phyloP scores from a whole-genome alignment of 64 coral and sea anemone species.

The Dendrophyllia cribrosa region DNA sequence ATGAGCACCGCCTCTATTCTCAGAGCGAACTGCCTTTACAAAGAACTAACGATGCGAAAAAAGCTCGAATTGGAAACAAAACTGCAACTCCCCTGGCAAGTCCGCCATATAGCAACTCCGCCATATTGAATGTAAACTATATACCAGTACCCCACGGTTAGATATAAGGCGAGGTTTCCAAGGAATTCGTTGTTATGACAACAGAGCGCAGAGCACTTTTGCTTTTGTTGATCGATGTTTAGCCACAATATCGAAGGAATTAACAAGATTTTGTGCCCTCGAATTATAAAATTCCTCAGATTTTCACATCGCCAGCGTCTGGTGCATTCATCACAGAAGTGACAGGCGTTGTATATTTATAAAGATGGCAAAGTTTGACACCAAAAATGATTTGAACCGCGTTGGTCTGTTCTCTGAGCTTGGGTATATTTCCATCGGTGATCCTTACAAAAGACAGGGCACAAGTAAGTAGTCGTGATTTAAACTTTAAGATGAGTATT shows the following conservation, averaged over 20 bases:
- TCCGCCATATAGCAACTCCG: conserved; percentile 20
- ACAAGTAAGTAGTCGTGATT: conserved; percentile 57
- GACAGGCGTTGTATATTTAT: not conserved
- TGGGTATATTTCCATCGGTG: conserved; percentile 97
- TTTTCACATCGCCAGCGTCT: not conserved
- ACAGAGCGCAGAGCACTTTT: not conserved
- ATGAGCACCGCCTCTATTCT: not conserved
- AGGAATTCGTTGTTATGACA: conserved; percentile 4
- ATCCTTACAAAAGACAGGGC: conserved; percentile 80
- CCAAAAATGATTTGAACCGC: conserved; percentile 93
- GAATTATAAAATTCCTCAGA: not conserved
- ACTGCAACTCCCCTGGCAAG: not conserved
- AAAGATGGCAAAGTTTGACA: conserved; percentile 56
- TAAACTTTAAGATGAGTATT: too few relatives aligned
- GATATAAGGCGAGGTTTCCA: not conserved
- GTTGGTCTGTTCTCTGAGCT: conserved; percentile 95
- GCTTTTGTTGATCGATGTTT: not conserved
- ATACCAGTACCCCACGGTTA: not conserved
- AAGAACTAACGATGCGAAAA: not conserved
- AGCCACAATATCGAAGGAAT: not conserved
- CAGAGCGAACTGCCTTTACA: not conserved
- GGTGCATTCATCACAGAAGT: not conserved
- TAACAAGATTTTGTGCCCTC: too few relatives aligned
- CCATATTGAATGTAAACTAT: not conserved
- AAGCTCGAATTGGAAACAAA: not conserved